Percentiles rank a stretch among this genome's conserved stretches.
Conservation (phyloP, 2,113 vertebrate genomes). For the Aphyosemion australe region DNA sequence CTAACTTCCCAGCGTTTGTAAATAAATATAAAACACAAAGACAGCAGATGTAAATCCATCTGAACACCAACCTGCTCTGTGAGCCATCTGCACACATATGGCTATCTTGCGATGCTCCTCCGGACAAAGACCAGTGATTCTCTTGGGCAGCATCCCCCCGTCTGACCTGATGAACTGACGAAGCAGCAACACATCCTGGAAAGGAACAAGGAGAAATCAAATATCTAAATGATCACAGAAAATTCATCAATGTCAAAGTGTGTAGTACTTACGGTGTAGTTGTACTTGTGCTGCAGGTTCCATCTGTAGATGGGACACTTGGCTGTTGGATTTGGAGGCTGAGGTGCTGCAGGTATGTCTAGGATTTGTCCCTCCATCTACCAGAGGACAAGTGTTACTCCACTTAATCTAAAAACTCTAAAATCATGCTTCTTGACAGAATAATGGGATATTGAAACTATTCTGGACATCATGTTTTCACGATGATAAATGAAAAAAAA, state of each 20-base stretch:
- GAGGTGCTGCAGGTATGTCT: conserved; percentile 56
- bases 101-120: conserved; percentile 92
- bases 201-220: background rate
- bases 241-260: background rate
- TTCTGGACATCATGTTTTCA: too few species aligned
- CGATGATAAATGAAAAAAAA: background rate
- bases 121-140: conserved; percentile 89
- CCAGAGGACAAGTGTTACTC: background rate
- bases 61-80: conserved; percentile 87
- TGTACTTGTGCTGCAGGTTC: conserved; percentile 95
- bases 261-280: conserved; percentile 85
- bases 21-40: too few species aligned
- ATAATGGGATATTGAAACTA: too few species aligned
- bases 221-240: background rate
- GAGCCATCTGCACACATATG: conserved; percentile 96
- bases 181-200: conserved; percentile 91
- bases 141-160: conserved; percentile 90
- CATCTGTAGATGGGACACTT: conserved; percentile 96
- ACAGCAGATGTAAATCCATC: background rate
- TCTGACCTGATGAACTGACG: conserved; percentile 94
- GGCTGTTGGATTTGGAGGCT: conserved; percentile 90
- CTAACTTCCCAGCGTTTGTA: too few species aligned
- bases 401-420: too few species aligned
- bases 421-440: background rate
- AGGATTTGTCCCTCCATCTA: conserved; percentile 88